Evolutionary conservation across 2,888 invertebrate species (phyloP).

Genomic region (Anaspis maculata): DNA sequence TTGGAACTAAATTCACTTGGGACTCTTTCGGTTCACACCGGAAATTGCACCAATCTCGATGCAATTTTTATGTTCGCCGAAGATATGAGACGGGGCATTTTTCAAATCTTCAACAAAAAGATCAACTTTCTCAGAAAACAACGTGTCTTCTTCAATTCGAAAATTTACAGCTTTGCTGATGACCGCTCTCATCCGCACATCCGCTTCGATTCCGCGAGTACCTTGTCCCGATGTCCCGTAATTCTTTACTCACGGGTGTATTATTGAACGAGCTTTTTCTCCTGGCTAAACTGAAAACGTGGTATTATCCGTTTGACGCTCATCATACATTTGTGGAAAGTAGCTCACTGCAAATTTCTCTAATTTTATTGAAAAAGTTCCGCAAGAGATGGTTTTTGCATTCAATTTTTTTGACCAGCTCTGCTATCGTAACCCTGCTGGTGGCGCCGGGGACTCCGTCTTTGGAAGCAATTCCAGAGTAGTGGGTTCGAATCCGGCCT

Average conservation of each 20-base stretch:
- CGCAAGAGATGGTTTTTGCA: background rate
- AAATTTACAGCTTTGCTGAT: background rate
- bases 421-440: too few relatives aligned
- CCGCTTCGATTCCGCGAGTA: too few relatives aligned
- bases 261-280: too few relatives aligned
- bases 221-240: too few relatives aligned
- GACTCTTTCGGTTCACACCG: background rate
- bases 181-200: background rate
- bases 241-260: too few relatives aligned
- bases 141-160: background rate
- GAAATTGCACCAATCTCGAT: background rate
- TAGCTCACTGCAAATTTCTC: too few relatives aligned
- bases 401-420: background rate
- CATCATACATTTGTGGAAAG: too few relatives aligned
- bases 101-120: background rate
- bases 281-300: too few relatives aligned
- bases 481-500: too few relatives aligned
- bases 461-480: too few relatives aligned
- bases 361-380: background rate
- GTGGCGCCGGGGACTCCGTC: too few relatives aligned
- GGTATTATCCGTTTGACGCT: too few relatives aligned
- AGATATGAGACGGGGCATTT: background rate
- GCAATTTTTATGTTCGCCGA: background rate
- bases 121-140: background rate
- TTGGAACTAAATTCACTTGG: background rate